phyloP scores from a whole-genome alignment of 2,888 invertebrate species.

The Melanophora roralis region DNA sequence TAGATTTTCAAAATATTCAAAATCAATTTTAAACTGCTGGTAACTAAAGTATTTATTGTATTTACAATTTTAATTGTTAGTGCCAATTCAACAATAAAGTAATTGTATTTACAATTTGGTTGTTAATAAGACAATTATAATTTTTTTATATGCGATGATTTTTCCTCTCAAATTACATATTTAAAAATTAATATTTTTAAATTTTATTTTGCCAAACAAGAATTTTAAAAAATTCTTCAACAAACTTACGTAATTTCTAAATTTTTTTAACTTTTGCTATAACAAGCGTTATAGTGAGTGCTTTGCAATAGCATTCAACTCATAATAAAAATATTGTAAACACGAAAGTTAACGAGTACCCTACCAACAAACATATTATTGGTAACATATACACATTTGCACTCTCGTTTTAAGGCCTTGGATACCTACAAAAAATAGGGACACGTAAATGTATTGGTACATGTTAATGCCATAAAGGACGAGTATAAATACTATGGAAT shows the following conservation, averaged over 20 bases:
- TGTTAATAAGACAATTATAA: too few species aligned
- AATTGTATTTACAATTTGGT: too few species aligned
- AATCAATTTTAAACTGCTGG: too few species aligned
- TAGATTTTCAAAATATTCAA: too few species aligned
- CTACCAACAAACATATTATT: conserved; percentile 43
- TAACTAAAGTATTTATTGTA: too few species aligned
- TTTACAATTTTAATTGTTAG: too few species aligned
- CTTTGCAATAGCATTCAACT: conserved; percentile 44
- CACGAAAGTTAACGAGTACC: conserved; percentile 58
- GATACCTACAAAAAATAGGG: conserved; percentile 40
- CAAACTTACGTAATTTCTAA: conserved; percentile 23
- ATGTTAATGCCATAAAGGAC: conserved; percentile 16
- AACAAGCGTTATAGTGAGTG: conserved; percentile 20
- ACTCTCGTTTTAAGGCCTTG: not conserved
- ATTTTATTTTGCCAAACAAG: too few species aligned
- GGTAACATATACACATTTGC: not conserved
- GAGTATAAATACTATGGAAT: not conserved
- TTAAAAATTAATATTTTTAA: too few species aligned
- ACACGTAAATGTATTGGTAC: conserved; percentile 38
- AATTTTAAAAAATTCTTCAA: not conserved
- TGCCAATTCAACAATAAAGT: too few species aligned
- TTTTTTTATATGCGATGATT: too few species aligned
- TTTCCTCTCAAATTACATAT: too few species aligned
- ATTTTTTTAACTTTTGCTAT: not conserved
- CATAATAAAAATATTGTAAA: conserved; percentile 55